Base-by-base conservation (phyloP, 2,113 vertebrate genomes). In the Paracanthobrama guichenoti region DNA sequence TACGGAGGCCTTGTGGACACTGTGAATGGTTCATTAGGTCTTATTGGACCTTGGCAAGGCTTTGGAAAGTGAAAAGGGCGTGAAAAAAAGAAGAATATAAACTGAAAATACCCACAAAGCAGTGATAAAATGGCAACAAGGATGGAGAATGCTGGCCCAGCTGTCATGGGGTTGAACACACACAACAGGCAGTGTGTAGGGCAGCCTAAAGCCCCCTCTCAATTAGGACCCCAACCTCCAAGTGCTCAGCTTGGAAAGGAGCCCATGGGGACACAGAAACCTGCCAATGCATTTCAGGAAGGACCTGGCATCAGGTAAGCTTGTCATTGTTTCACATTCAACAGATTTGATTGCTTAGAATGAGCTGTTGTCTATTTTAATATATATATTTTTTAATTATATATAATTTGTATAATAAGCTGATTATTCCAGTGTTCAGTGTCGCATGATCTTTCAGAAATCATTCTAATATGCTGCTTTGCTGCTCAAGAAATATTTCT, bases 141-240 rank as follows among this genome's bases (percentile, higher is more conserved):
- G 88, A 94, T 93, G 85, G 94, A 95, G 88, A 94, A 67, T 28
- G 84, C 90, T 4, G 92, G 92, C 53, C 88, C 93, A 0, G 87
- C 92, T 0, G 86, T 93, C n/a, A 91, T 94, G 93, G 94, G 92
- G 85, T 88, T 94, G 84, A 92, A 90, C 88, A 95, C 94, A 90
- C 94, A 94, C 89, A 95, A 94, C 20, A 94, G 94, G 79, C 94
- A 95, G 89, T 91, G 93, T 85, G 73, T 90, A 90, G 94, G 93
- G 88, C 93, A 90, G 88, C 91, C 89, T 79, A 95, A 94, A 88
- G 86, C 93, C 35, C 85, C 89, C 66, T 64, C 92, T 85, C 94
- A 89, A 57, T 83, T 92, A 53, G 91, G 88, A 86, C 83, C 93
- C 62, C 64, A 85, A 11, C 85, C 88, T 88, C 89, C 84, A 46